These are phyloP conservation scores for Romanogobio albipinnatus DNA, from an alignment of 2,113 vertebrate genomes.

Conservation along the genomic window DNA sequence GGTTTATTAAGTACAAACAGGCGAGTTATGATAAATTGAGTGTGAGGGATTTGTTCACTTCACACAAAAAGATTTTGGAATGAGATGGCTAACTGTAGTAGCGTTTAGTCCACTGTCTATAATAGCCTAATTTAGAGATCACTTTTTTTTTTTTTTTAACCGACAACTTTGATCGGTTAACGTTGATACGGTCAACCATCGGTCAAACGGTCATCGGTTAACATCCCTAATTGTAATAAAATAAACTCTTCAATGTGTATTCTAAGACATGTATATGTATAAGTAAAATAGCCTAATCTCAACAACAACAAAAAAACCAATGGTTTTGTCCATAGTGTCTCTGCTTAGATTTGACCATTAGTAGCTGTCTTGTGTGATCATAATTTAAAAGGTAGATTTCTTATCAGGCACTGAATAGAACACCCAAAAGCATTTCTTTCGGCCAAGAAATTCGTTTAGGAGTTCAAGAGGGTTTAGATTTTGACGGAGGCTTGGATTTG, in stretches of 20 bases:
- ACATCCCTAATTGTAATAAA: background rate
- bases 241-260: background rate
- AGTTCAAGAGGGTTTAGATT: background rate
- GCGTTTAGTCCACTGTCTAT: too few relatives aligned
- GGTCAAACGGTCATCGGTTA: too few relatives aligned
- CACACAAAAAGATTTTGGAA: too few relatives aligned
- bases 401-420: background rate
- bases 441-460: background rate
- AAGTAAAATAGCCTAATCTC: background rate
- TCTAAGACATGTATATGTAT: background rate
- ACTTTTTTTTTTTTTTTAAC: too few relatives aligned
- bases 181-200: too few relatives aligned
- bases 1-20: too few relatives aligned
- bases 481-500: background rate
- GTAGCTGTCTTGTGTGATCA: background rate
- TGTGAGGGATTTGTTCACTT: too few relatives aligned
- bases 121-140: too few relatives aligned
- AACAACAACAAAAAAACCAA: too few relatives aligned
- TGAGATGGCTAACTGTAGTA: too few relatives aligned
- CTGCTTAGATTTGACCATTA: background rate
- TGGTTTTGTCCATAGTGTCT: background rate
- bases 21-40: too few relatives aligned
- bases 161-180: too few relatives aligned
- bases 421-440: background rate
- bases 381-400: background rate